Conservation (phyloP, 2,888 invertebrate species). For the Drosophila lacicola region DNA sequence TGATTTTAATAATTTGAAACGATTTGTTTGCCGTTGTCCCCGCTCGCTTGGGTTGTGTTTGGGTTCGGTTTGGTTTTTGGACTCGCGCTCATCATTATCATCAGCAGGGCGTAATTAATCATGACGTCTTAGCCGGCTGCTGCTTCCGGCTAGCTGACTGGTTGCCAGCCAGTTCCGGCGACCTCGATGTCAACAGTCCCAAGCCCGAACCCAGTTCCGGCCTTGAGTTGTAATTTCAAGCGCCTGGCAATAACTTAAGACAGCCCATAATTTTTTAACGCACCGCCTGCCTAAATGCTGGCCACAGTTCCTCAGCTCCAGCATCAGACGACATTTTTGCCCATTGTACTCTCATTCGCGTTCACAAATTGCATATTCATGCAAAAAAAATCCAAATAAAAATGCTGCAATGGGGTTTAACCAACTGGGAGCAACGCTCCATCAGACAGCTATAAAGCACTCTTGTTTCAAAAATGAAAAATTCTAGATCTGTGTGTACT, state of each 20-base stretch:
- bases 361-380: slow-evolving; percentile 74
- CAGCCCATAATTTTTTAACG: slow-evolving; percentile 20
- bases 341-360: slow-evolving; percentile 39
- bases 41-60: slow-evolving; percentile 7
- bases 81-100: slow-evolving; percentile 63
- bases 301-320: slow-evolving; percentile 24
- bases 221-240: slow-evolving; percentile 48
- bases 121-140: slow-evolving; percentile 67
- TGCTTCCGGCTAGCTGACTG: slow-evolving; percentile 47
- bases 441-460: too few species aligned
- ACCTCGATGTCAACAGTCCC: slow-evolving; percentile 53
- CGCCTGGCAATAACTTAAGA: slow-evolving; percentile 51
- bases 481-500: too few species aligned
- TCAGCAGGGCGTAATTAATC: slow-evolving; percentile 72
- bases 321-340: slow-evolving; percentile 32
- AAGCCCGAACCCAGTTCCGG: slow-evolving; percentile 18
- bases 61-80: slow-evolving; percentile 3
- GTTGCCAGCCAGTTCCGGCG: slow-evolving; percentile 50
- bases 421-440: too few species aligned
- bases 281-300: slow-evolving; percentile 24
- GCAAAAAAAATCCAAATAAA: slow-evolving; percentile 22
- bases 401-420: too few species aligned
- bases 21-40: slow-evolving; percentile 73
- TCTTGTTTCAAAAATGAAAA: too few species aligned
- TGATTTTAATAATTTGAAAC: slow-evolving; percentile 83